Conservation (phyloP, 2,113 vertebrate species). For the Esox niger region DNA sequence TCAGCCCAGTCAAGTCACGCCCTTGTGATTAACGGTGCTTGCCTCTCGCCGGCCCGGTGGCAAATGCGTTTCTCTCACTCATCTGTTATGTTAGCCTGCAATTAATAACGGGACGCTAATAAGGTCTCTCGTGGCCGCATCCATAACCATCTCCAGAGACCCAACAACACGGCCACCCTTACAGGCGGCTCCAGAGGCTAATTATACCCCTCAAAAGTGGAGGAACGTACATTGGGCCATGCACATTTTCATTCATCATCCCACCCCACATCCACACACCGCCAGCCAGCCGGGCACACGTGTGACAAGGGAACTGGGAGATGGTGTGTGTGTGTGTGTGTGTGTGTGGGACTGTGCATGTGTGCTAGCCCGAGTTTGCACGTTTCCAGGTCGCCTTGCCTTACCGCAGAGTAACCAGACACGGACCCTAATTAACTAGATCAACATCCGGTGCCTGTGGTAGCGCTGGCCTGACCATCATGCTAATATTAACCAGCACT, state of each 20-base stretch:
- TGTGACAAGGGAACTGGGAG: background rate
- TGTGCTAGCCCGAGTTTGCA: too few relatives aligned
- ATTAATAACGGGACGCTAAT: conserved; percentile 46
- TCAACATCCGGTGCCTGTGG: background rate
- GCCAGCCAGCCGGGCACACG: background rate
- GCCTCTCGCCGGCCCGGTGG: conserved; percentile 22
- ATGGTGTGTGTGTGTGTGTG: background rate
- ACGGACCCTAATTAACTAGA: background rate
- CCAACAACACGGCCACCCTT: conserved; percentile 3
- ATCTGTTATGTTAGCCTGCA: conserved; percentile 39
- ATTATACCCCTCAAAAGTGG: conserved; percentile 15
- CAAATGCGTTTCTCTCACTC: conserved; percentile 30
- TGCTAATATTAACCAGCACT: conserved; percentile 5
- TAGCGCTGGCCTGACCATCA: background rate
- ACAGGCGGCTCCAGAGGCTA: conserved; percentile 5
- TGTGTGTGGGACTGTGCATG: background rate
- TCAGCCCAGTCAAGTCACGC: conserved; percentile 4
- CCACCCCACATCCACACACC: background rate
- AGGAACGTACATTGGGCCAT: conserved; percentile 24
- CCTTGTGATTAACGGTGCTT: conserved; percentile 10
- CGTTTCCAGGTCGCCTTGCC: background rate
- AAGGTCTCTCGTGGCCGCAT: conserved; percentile 39
- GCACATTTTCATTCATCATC: conserved; percentile 44
- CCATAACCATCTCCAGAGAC: conserved; percentile 38
- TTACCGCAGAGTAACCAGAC: conserved; percentile 2